Conservation (phyloP, 2,797 vertebrate genomes). For the Neosilurus hyrtlii region DNA sequence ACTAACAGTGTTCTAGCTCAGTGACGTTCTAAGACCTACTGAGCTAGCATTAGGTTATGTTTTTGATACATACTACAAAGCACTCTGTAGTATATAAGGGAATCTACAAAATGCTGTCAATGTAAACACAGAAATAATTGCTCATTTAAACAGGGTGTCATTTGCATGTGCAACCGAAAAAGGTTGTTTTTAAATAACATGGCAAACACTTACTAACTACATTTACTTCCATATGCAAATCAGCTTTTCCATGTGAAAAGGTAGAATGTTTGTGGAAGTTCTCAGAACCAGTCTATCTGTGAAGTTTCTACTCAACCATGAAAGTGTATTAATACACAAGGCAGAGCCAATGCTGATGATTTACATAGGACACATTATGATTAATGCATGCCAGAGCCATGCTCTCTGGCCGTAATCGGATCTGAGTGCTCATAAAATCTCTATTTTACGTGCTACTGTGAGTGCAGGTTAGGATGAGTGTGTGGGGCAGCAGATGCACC, state of each 20-base stretch:
- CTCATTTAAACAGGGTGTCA: no score
- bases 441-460: slow-evolving; percentile 17
- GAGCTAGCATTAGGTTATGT: neutral
- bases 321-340: slow-evolving; percentile 28
- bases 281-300: neutral
- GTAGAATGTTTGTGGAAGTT: neutral
- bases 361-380: slow-evolving; percentile 33
- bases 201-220: neutral
- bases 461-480: slow-evolving; percentile 17
- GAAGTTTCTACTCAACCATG: neutral
- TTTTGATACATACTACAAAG: neutral
- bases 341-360: slow-evolving; percentile 17
- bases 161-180: neutral
- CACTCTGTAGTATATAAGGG: neutral
- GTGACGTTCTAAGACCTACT: neutral
- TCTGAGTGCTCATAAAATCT: slow-evolving; percentile 38
- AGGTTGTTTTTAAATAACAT: neutral
- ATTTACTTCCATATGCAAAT: neutral
- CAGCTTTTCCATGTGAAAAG: neutral
- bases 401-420: slow-evolving; percentile 36
- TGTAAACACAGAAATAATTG: no score
- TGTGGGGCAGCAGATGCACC: slow-evolving; percentile 27
- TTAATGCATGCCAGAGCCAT: slow-evolving; percentile 23
- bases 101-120: neutral
- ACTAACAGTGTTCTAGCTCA: neutral